Base-by-base conservation (phyloP, 2,888 invertebrate species). In the Strigamia crassipes region DNA sequence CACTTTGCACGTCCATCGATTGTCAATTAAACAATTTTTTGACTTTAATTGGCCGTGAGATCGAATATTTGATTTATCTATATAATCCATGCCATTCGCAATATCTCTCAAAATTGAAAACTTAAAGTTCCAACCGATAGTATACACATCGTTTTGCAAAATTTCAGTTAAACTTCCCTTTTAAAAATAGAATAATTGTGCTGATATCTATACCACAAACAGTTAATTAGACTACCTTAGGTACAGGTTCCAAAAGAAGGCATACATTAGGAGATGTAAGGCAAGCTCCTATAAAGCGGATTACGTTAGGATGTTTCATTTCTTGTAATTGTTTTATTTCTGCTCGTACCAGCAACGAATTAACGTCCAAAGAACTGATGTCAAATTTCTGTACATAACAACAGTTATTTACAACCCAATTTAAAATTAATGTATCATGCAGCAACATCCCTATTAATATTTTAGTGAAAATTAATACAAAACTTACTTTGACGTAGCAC, bases 291-390 rank as follows among this genome's bases (percentile, higher is more conserved):
- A 78, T 93, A 88, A 96, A 96, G 87, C 93, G 92, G 81, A 96
- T 94, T 85, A 99, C 95, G 88, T 99, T 98, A n/a, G 94, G 94
- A 88, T 99, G 97, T 87, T 96, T 95, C 82, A 99, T 91, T 89
- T 96, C 95, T 83, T 95, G 90, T 84, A 99, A 90, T 88, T 97
- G 96, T 86, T 93, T 92, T 84, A 98, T 96, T 86, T 98, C 95
- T 8, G 23, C 6, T 61, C 12, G 61, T 21, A 61, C 61, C 23
- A 23, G 23, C 23, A 61, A 18, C 2, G 18, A 18, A 61, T 61
- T 23, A 9, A 61, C 23, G 61, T 61, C 23, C 18, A 61, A 23
- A 61, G 61, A 61, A 61, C 9, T 21, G 9, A 18, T 18, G 61
- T 61, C 12, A 61, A 61, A 61, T 10, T 61, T 61, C 61, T 61